phyloP scores from a whole-genome alignment of 2,797 vertebrate species.

The Xyrichtys novacula region DNA sequence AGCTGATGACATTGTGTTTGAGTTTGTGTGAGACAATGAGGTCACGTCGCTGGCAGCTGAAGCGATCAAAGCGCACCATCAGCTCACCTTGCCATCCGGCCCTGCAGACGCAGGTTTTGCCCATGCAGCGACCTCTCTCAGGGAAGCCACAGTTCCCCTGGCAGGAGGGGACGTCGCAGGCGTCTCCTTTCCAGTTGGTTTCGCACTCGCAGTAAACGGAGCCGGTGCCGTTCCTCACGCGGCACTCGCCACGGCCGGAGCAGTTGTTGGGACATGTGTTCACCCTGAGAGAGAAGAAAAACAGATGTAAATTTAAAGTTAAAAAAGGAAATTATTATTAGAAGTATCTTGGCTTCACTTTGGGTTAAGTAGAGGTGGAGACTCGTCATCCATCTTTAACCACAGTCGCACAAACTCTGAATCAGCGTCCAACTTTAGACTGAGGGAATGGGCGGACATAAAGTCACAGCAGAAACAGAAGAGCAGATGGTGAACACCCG shows the following conservation, averaged over 20 bases:
- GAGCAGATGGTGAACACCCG: constrained; percentile 25
- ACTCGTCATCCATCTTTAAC: too few relatives aligned
- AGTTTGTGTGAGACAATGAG: constrained; percentile 7
- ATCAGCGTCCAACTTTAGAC: constrained; percentile 3
- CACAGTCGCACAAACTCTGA: neutral
- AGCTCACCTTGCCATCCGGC: constrained; percentile 92
- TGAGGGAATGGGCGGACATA: neutral
- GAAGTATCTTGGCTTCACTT: too few relatives aligned
- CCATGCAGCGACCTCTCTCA: constrained; percentile 84
- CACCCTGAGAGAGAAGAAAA: constrained; percentile 78
- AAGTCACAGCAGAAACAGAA: constrained; percentile 1
- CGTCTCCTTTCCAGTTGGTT: constrained; percentile 91
- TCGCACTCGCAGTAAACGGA: constrained; percentile 88
- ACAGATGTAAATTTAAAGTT: too few relatives aligned
- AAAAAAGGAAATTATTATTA: too few relatives aligned
- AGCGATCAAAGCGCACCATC: neutral
- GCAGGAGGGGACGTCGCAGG: constrained; percentile 94
- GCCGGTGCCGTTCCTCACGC: constrained; percentile 70
- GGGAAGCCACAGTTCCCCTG: constrained; percentile 86
- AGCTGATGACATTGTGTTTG: neutral
- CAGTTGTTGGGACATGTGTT: constrained; percentile 95
- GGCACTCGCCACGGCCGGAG: constrained; percentile 91
- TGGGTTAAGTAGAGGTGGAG: too few relatives aligned
- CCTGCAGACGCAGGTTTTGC: constrained; percentile 85
- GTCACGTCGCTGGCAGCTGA: neutral